Base-by-base conservation (phyloP, 2,113 vertebrate species). In the Eudorcas thomsonii region DNA sequence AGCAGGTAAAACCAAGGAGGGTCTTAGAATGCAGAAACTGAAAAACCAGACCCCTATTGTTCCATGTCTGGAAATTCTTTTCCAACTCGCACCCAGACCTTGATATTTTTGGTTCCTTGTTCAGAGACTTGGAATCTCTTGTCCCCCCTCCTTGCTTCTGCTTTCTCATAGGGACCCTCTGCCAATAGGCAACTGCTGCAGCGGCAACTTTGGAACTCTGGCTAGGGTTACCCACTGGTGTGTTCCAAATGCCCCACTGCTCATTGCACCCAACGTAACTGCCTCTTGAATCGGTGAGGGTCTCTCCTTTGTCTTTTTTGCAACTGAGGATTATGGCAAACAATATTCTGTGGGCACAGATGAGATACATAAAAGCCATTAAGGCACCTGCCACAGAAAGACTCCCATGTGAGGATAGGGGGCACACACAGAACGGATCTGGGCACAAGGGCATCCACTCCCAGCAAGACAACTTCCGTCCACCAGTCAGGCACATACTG, bases 401-500 rank as follows among this genome's bases (percentile, higher is more conserved):
- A 28, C 59, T 28, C 13, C 26, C 12, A 1, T 30, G 28, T 30
- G 28, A 62, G 59, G 28, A 62, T 15, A 60, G 28, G 12, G 28
- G 28, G 59, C 26, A 30, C 5, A 62, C 28, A 62, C 28, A 15
- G 59, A 62, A 14, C 0, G 4, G 5, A 62, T 62, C 59, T 30
- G 28, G 59, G 0, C 59, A 62, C 59, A 62, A 30, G 26, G 28
- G 28, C 59, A 7, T 30, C 13, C 1, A 0, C 13, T 5, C 0
- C 0, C 59, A 62, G 26, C 26, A 62, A 15, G 59, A 0, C 59
- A 62, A 3, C 59, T 62, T 15, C 2, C 6, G 0, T 62, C 28
- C 28, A 62, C 59, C 28, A 14, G 59, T 62, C 13, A 30, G 59
- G 59, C 13, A 30, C 13, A 7, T 30, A 30, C 12, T 30, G 59